A percentile compares a stretch with the other conserved stretches of the same genome.
Conservation (phyloP, 23 tunicate species). For the Trididemnum clinides region DNA sequence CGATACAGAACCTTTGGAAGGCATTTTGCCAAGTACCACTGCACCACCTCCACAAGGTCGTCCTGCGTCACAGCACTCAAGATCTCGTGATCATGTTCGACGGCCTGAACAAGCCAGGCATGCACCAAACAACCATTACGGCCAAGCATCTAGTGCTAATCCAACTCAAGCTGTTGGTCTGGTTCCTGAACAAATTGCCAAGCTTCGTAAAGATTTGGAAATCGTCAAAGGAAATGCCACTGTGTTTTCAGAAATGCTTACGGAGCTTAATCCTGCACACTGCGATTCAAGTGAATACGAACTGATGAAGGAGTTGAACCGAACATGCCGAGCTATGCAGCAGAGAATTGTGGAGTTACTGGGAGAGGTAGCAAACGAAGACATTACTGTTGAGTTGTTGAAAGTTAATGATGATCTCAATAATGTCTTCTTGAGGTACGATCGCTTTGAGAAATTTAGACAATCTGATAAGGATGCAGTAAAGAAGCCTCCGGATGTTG, state of each 20-base stretch:
- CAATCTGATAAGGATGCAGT: slow-evolving; percentile 40
- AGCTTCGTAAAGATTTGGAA: slow-evolving; percentile 65
- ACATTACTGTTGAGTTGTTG: slow-evolving; percentile 69
- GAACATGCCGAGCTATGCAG: slow-evolving; percentile 90
- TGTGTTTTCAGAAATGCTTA: slow-evolving; percentile 88
- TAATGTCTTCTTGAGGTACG: slow-evolving; percentile 83
- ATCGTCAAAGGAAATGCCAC: slow-evolving; percentile 73
- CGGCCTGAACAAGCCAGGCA: neutral
- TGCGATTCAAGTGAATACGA: slow-evolving; percentile 71
- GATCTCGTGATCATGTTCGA: neutral
- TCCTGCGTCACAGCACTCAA: neutral
- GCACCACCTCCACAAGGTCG: neutral
- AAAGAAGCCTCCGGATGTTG: neutral
- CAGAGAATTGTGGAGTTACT: slow-evolving; percentile 75
- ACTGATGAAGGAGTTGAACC: slow-evolving; percentile 61
- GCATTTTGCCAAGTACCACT: neutral
- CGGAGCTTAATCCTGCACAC: slow-evolving; percentile 57
- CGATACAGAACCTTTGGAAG: neutral
- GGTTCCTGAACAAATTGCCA: slow-evolving; percentile 47
- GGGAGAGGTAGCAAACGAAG: slow-evolving; percentile 77
- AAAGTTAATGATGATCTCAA: slow-evolving; percentile 83
- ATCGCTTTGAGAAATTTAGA: slow-evolving; percentile 76
- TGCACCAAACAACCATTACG: neutral
- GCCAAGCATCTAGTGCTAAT: neutral
- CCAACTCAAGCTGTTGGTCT: slow-evolving; percentile 21